Percentiles rank a stretch among this genome's conserved stretches.
These are phyloP conservation scores for Paralichthys olivaceus DNA, from an alignment of 2,113 vertebrate genomes.

Conservation along the genomic window DNA sequence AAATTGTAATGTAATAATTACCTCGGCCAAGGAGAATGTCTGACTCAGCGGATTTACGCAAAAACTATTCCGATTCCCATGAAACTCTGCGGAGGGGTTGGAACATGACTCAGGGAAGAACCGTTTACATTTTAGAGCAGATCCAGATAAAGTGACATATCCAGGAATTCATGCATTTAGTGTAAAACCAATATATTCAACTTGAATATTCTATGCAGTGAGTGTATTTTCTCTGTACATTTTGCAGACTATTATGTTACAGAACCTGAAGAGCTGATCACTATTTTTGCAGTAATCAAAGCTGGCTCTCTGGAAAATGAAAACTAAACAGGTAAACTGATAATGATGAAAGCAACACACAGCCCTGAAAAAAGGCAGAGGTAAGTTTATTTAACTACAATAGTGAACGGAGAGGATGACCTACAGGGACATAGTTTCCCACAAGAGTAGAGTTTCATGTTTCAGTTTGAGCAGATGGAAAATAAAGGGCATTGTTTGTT, in stretches of 20 bases:
- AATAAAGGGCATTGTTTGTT: background rate
- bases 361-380: background rate
- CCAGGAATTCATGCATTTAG: background rate
- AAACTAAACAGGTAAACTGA: background rate
- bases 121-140: no score
- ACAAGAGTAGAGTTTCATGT: constrained; percentile 38
- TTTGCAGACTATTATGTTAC: no score
- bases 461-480: background rate
- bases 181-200: background rate
- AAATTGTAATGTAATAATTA: no score
- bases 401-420: background rate
- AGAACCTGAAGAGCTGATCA: no score
- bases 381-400: background rate
- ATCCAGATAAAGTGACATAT: no score
- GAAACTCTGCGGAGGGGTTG: no score
- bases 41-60: no score
- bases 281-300: background rate
- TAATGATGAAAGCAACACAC: background rate
- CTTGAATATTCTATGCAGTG: background rate
- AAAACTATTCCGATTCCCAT: no score
- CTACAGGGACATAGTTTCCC: constrained; percentile 20
- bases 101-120: no score
- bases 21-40: no score
- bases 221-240: background rate
- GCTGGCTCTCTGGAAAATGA: background rate